These are phyloP conservation scores for Elmis aenea DNA, from an alignment of 2,888 invertebrate species.

Conservation along the genomic window DNA sequence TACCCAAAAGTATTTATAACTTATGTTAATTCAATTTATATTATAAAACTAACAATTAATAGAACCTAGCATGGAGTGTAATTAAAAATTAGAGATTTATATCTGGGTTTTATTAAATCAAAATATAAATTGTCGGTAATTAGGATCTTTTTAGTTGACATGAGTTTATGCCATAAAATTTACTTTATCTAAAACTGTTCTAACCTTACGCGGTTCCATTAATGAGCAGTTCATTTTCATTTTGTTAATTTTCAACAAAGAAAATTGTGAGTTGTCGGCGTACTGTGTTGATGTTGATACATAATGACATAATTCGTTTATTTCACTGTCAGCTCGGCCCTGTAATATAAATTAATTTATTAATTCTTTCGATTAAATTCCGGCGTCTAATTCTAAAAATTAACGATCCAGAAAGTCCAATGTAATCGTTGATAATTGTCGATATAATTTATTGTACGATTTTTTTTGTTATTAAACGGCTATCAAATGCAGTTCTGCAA, in stretches of 20 bases:
- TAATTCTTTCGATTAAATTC: constrained; percentile 9
- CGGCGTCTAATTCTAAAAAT: constrained; percentile 22
- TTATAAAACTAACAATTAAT: constrained; percentile 11
- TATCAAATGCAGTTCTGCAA: constrained; percentile 27
- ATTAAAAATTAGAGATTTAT: constrained; percentile 19
- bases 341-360: constrained; percentile 17
- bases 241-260: no score
- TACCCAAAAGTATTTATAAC: background rate
- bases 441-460: constrained; percentile 26
- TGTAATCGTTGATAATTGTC: constrained; percentile 26
- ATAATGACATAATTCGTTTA: no score
- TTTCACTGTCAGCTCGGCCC: no score
- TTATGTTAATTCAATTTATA: background rate
- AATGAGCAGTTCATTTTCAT: constrained; percentile 6
- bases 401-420: constrained; percentile 28
- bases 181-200: background rate
- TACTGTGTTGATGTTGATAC: no score
- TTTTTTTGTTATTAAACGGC: constrained; percentile 27
- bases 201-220: constrained; percentile 1
- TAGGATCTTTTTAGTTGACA: constrained; percentile 10
- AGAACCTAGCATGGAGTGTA: constrained; percentile 20
- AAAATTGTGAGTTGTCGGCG: no score
- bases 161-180: background rate
- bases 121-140: constrained; percentile 16
- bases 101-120: constrained; percentile 20